phyloP scores from a whole-genome alignment of 1,140 invertebrate genomes.

The Caenorhabditis brenneri region DNA sequence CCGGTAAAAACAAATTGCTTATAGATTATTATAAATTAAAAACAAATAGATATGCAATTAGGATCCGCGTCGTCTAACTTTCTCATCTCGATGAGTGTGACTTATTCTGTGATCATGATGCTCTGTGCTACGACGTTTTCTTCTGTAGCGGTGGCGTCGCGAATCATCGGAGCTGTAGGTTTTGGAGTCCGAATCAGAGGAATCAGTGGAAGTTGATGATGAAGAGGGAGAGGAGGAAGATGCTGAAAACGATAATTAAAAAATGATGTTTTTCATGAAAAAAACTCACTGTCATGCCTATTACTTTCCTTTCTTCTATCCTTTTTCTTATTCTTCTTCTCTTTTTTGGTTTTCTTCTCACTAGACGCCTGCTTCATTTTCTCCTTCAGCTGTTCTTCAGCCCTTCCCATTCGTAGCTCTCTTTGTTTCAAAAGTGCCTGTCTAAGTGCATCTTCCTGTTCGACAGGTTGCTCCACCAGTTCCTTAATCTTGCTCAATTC shows the following conservation, averaged over 20 bases:
- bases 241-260: no score
- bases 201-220: no score
- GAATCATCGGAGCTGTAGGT: not conserved
- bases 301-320: not conserved
- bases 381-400: constrained; percentile 22
- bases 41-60: not conserved
- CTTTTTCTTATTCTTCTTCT: not conserved
- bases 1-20: no score
- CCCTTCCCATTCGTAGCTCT: constrained; percentile 7
- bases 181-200: no score
- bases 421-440: not conserved
- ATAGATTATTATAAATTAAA: not conserved
- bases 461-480: not conserved
- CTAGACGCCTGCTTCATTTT: constrained; percentile 7
- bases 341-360: constrained; percentile 3
- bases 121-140: not conserved
- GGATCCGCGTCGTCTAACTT: not conserved
- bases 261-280: no score
- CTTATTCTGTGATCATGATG: not conserved
- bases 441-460: constrained; percentile 44
- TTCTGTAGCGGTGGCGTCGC: not conserved
- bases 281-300: constrained; percentile 9
- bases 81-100: no score
- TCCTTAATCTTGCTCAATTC: constrained; percentile 28
- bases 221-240: not conserved